Percentiles rank a stretch among this genome's conserved stretches.
Evolutionary conservation across 2,888 invertebrate species (phyloP).

Genomic region (Cloeon dipterum): DNA sequence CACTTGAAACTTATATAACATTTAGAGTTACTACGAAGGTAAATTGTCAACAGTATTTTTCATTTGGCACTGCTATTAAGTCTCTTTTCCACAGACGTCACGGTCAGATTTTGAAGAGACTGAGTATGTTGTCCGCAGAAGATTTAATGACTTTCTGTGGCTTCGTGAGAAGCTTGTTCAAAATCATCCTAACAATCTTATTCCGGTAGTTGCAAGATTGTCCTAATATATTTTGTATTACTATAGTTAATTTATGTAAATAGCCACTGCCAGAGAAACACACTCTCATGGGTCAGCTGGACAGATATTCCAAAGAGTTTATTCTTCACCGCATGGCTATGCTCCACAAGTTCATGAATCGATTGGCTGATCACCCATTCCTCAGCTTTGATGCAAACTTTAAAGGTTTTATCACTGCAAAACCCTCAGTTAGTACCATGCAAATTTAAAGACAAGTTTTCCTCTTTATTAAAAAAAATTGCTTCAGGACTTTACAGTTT

Average conservation of each 20-base stretch:
- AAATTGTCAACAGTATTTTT: conserved; percentile 6
- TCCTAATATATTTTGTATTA: conserved; percentile 2
- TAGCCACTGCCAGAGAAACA: conserved; percentile 48
- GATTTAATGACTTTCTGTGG: conserved; percentile 54
- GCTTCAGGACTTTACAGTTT: conserved; percentile 32
- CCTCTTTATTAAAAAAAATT: background rate
- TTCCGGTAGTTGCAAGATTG: too few species aligned
- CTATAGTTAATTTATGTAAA: conserved; percentile 12
- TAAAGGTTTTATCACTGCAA: conserved; percentile 37
- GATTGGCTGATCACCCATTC: conserved; percentile 43
- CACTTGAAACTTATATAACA: conserved; percentile 45
- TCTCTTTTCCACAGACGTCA: conserved; percentile 24
- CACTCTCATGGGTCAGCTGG: conserved; percentile 36
- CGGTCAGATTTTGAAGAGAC: conserved; percentile 35
- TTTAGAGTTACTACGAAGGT: conserved; percentile 44
- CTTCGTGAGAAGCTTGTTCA: conserved; percentile 36
- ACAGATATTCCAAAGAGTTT: conserved; percentile 46
- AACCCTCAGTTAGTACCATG: conserved; percentile 26
- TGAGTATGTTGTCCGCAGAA: conserved; percentile 37
- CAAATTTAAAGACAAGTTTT: background rate
- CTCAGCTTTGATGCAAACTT: conserved; percentile 38
- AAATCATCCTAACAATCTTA: conserved; percentile 37
- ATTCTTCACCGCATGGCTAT: conserved; percentile 38
- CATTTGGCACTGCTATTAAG: conserved; percentile 3
- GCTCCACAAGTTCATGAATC: conserved; percentile 36